Conservation (phyloP, 2,113 vertebrate species). For the Tamias sibiricus region DNA sequence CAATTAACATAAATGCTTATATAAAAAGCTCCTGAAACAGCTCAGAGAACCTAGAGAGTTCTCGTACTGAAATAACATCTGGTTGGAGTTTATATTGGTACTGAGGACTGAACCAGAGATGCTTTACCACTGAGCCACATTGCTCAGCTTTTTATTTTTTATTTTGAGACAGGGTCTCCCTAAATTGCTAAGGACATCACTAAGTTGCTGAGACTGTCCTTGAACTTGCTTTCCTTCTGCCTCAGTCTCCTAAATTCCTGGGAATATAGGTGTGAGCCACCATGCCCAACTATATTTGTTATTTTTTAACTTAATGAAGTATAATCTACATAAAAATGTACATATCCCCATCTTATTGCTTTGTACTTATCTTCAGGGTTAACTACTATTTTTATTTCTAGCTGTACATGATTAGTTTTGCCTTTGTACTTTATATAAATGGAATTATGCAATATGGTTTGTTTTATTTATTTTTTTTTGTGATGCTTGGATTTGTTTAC, state of each 20-base stretch:
- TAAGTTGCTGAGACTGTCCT: too few relatives aligned
- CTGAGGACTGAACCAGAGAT: too few relatives aligned
- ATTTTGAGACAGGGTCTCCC: too few relatives aligned
- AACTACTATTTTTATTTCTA: background rate
- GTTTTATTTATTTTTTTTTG: background rate
- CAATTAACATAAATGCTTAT: background rate
- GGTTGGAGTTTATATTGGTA: too few relatives aligned
- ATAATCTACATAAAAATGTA: background rate
- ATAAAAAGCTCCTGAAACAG: background rate
- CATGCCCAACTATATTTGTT: too few relatives aligned
- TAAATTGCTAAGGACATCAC: too few relatives aligned
- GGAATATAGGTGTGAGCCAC: too few relatives aligned
- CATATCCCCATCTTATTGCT: background rate
- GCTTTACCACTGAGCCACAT: background rate
- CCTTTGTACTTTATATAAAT: background rate
- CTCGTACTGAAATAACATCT: background rate
- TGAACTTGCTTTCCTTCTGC: too few relatives aligned
- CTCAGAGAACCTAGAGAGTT: background rate
- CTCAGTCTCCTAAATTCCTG: too few relatives aligned
- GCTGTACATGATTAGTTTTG: background rate
- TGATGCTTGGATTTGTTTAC: too few relatives aligned
- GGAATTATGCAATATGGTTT: background rate
- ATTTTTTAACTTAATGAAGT: conserved; percentile 2
- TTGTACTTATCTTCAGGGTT: background rate
- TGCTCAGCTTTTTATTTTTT: too few relatives aligned